phyloP scores from a whole-genome alignment of 2,888 invertebrate species.

The Priocnemis perturbator region DNA sequence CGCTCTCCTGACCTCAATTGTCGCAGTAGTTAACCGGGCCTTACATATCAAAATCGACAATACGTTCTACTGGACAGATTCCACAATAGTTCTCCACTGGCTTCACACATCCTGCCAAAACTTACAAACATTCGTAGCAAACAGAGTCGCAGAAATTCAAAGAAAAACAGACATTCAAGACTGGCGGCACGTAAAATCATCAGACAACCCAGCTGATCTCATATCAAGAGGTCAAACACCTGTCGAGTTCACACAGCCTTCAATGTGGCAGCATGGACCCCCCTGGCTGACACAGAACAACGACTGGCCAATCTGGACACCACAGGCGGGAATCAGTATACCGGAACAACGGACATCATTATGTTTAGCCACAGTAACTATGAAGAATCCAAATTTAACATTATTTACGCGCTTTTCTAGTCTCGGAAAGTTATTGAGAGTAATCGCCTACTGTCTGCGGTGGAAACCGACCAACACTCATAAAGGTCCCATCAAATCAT shows the following conservation, averaged over 20 bases:
- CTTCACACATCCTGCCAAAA: not conserved
- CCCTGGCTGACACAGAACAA: too few species aligned
- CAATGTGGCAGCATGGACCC: not conserved
- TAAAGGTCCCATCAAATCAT: too few species aligned
- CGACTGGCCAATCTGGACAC: too few species aligned
- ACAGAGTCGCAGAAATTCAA: slow-evolving; percentile 1
- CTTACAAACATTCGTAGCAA: slow-evolving; percentile 7
- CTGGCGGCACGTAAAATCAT: not conserved
- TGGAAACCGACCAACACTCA: too few species aligned
- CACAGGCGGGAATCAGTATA: too few species aligned
- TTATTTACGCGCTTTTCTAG: too few species aligned
- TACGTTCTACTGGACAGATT: slow-evolving; percentile 20
- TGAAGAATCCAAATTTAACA: too few species aligned
- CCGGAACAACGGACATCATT: too few species aligned
- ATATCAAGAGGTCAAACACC: not conserved
- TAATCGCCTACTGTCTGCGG: too few species aligned
- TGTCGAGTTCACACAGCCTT: not conserved
- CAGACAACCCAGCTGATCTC: slow-evolving; percentile 1
- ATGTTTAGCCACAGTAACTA: too few species aligned
- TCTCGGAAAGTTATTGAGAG: too few species aligned
- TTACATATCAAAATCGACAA: too few species aligned
- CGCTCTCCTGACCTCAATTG: not conserved
- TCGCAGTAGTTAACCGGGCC: not conserved
- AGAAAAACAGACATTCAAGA: not conserved
- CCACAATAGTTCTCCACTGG: slow-evolving; percentile 2